Conservation (phyloP, 1,140 invertebrate species). For the Ceratina calcarata region DNA sequence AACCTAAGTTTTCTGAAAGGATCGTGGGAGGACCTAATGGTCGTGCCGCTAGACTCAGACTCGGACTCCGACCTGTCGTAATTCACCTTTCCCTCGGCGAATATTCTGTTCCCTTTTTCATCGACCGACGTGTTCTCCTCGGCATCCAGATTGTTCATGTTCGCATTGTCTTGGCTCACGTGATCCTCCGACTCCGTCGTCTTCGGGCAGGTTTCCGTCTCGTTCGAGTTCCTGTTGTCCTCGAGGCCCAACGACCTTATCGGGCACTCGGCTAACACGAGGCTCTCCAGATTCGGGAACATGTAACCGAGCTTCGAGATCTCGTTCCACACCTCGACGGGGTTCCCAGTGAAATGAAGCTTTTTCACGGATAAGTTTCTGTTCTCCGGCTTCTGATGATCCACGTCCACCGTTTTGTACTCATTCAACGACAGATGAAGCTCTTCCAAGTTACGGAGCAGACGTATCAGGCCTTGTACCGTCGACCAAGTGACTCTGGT, state of each 20-base stretch:
- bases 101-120: slow-evolving; percentile 64
- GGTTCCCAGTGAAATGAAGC: slow-evolving; percentile 92
- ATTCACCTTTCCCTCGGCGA: slow-evolving; percentile 65
- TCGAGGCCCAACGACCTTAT: slow-evolving; percentile 83
- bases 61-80: slow-evolving; percentile 80
- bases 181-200: slow-evolving; percentile 54
- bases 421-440: slow-evolving; percentile 94
- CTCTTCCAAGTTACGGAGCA: slow-evolving; percentile 90
- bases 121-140: slow-evolving; percentile 55
- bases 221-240: slow-evolving; percentile 69
- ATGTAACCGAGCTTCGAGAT: slow-evolving; percentile 90
- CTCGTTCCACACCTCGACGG: slow-evolving; percentile 87
- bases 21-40: slow-evolving; percentile 80
- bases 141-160: slow-evolving; percentile 66
- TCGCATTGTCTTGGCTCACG: slow-evolving; percentile 60
- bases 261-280: slow-evolving; percentile 93
- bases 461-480: slow-evolving; percentile 88
- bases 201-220: slow-evolving; percentile 73
- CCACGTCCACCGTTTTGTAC: slow-evolving; percentile 87
- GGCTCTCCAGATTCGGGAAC: slow-evolving; percentile 91
- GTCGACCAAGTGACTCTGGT: slow-evolving; percentile 91
- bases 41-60: slow-evolving; percentile 75
- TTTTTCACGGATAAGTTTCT: slow-evolving; percentile 85
- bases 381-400: slow-evolving; percentile 76
- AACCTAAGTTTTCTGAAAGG: slow-evolving; percentile 86